Evolutionary conservation across 2,888 invertebrate species (phyloP), one percentile per base, ranked within the genome.

Genomic region (Limenitis camilla): DNA sequence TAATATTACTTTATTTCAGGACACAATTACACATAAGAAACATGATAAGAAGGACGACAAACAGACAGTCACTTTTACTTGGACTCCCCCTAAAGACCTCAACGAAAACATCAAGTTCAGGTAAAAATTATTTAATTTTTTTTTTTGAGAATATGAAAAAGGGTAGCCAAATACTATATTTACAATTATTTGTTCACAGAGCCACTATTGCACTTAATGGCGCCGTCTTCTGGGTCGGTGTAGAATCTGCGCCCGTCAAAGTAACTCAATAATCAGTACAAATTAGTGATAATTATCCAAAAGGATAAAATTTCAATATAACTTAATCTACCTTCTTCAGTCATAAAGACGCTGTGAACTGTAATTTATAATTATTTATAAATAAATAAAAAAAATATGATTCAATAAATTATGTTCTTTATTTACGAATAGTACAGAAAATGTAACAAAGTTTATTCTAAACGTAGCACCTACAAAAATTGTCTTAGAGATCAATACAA

Each of bases 141-240:
- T n/a, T n/a, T n/a, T n/a, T n/a, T n/a, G n/a, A n/a, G n/a, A n/a
- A n/a, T 19, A 19, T 19, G 19, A 19, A 19, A 19, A 19, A 19
- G 19, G 19, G 19, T 3, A 19, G 19, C 19, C 19, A 19, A 19
- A 10, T 10, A 42, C 6, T 31, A 31, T 29, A 32, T 31, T 10
- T 38, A 19, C 19, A 10, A 10, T 35, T 49, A 4, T 36, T 29
- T n/a, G 38, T 58, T 88, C 90, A 66, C 83, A 91, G 92, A 68
- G 91, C 89, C 10, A 93, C 93, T 35, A 89, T 93, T 50, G 93
- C 91, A 33, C 79, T 89, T 69, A 90, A 91, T 69, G 92, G 92
- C n/a, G 91, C 89, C 5, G 89, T 89, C 9, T 94, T 91, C 81
- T 94, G 93, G 93, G 92, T 91, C 4, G 89, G 88, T 41, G 89